Evolutionary conservation across 2,797 vertebrate species (phyloP).

Genomic region (Pipistrellus pygmaeus): DNA sequence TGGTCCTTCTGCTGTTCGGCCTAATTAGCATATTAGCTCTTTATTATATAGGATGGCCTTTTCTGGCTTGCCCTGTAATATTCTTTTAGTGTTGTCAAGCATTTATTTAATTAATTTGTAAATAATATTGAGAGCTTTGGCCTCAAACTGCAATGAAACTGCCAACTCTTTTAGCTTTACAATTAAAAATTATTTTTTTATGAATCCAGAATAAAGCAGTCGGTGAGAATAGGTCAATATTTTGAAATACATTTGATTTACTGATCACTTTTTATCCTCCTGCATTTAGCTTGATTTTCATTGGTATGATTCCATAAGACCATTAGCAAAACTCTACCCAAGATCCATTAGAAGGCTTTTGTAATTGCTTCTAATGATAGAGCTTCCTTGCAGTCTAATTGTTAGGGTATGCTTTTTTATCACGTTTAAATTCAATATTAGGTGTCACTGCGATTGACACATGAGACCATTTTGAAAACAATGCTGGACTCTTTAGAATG

Average conservation of each 20-base stretch:
- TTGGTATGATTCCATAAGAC: neutral
- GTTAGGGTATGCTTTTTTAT: neutral
- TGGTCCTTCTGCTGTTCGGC: too few species aligned
- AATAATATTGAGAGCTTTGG: slow-evolving; percentile 46
- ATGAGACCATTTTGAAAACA: neutral
- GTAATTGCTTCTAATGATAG: neutral
- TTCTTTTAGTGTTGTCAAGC: neutral
- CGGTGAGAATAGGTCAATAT: neutral
- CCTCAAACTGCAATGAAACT: slow-evolving; percentile 18
- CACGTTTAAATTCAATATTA: neutral
- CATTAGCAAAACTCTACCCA: neutral
- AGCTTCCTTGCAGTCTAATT: neutral
- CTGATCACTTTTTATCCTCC: neutral
- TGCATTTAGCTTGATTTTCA: slow-evolving; percentile 24
- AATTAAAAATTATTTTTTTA: slow-evolving; percentile 7
- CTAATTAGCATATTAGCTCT: too few species aligned
- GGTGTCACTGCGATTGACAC: neutral
- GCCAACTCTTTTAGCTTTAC: neutral
- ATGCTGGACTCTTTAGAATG: neutral
- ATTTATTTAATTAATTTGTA: slow-evolving; percentile 58
- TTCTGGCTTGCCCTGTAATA: neutral
- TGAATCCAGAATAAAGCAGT: neutral
- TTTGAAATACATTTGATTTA: slow-evolving; percentile 21
- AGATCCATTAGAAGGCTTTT: neutral
- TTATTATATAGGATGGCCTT: neutral